A percentile compares a stretch with the other conserved stretches of the same genome.
Conservation (phyloP, 1,140 invertebrate species). For the Drusus annulatus region DNA sequence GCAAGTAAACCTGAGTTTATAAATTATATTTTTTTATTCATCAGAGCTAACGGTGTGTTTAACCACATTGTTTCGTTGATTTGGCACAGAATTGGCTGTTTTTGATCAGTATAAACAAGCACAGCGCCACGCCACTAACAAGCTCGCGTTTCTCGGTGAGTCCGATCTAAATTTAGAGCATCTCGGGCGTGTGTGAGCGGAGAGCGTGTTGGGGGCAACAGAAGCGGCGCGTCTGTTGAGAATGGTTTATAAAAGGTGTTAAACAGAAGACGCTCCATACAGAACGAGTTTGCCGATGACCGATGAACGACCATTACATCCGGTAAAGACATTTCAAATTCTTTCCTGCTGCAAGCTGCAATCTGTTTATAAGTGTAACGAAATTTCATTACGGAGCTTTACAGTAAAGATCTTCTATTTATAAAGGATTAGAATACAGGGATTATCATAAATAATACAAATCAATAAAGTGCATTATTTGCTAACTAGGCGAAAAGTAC, state of each 20-base stretch:
- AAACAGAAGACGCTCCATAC: conserved; percentile 23
- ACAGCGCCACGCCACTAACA: too few species aligned
- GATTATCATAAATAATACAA: too few species aligned
- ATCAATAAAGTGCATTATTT: too few species aligned
- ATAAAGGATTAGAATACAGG: too few species aligned
- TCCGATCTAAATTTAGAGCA: conserved; percentile 20
- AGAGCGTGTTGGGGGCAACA: neutral
- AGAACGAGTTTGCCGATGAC: conserved; percentile 24
- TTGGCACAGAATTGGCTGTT: too few species aligned
- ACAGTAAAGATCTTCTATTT: too few species aligned
- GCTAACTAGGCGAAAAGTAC: too few species aligned
- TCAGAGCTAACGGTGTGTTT: neutral
- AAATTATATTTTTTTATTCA: too few species aligned
- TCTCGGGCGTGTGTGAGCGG: neutral
- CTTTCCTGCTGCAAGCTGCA: neutral
- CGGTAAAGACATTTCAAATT: conserved; percentile 42
- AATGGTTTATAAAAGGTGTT: conserved; percentile 46
- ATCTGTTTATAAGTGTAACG: too few species aligned
- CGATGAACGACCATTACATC: conserved; percentile 41
- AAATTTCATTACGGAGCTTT: too few species aligned
- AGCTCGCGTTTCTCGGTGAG: neutral
- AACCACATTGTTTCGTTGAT: neutral
- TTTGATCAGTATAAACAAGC: too few species aligned
- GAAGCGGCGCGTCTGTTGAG: neutral
- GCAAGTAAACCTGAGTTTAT: too few species aligned